Evolutionary conservation across 2,888 invertebrate genomes (phyloP).

Genomic region (Pilophorus perplexus): DNA sequence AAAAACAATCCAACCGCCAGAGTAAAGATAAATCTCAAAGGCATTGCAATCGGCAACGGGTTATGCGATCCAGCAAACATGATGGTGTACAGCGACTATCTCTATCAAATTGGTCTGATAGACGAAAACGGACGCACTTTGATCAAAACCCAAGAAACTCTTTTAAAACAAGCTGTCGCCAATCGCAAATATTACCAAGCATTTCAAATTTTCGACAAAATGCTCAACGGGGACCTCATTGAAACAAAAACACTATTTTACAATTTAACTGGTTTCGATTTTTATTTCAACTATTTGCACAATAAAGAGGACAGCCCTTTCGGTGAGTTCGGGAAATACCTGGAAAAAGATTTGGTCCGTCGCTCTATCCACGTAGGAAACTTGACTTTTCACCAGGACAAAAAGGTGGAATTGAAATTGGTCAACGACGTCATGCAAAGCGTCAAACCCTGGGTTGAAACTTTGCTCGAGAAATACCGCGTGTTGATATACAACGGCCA

Average conservation of each 20-base stretch:
- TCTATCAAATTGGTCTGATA: constrained; percentile 67
- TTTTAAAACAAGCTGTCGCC: constrained; percentile 60
- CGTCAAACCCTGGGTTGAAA: constrained; percentile 68
- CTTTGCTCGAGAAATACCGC: constrained; percentile 65
- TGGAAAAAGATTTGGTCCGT: constrained; percentile 46
- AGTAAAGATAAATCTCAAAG: constrained; percentile 69
- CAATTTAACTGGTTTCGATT: constrained; percentile 72
- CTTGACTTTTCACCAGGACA: constrained; percentile 64
- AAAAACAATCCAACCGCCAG: constrained; percentile 57
- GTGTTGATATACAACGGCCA: constrained; percentile 87
- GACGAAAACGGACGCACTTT: constrained; percentile 62
- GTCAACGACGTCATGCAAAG: constrained; percentile 78
- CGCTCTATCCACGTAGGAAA: constrained; percentile 81
- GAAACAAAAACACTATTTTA: constrained; percentile 61
- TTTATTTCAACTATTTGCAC: constrained; percentile 71
- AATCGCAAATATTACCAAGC: constrained; percentile 66
- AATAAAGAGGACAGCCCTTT: constrained; percentile 51
- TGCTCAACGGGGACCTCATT: constrained; percentile 58
- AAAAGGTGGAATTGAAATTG: constrained; percentile 67
- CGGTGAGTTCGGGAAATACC: constrained; percentile 51
- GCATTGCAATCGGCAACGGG: constrained; percentile 76
- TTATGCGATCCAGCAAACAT: constrained; percentile 76
- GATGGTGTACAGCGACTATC: constrained; percentile 69
- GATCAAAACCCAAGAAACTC: constrained; percentile 58
- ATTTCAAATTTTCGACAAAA: constrained; percentile 67